Percentiles rank a stretch among this genome's conserved stretches.
phyloP scores from a whole-genome alignment of 2,888 invertebrate genomes.

The Eupelmus urozonus region DNA sequence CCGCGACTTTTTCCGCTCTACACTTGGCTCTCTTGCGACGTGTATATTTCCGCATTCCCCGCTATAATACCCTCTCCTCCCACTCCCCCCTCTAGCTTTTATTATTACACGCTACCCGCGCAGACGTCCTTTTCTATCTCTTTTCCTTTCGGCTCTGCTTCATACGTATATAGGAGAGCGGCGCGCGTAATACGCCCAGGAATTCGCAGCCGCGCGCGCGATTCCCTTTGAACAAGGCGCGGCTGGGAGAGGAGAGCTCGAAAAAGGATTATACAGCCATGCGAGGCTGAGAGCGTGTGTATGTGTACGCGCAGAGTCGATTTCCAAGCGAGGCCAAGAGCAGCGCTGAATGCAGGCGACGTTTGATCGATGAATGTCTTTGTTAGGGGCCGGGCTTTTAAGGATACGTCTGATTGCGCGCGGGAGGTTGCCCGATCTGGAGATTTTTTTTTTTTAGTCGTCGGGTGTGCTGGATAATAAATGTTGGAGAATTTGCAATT shows the following conservation, averaged over 20 bases:
- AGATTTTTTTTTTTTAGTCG: neutral
- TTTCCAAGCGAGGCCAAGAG: slow-evolving; percentile 21
- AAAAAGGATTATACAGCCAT: slow-evolving; percentile 56
- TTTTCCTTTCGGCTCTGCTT: neutral
- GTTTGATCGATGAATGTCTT: slow-evolving; percentile 46
- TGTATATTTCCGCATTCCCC: slow-evolving; percentile 51
- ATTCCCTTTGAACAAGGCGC: slow-evolving; percentile 57
- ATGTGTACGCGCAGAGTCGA: slow-evolving; percentile 42
- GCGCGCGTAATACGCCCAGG: slow-evolving; percentile 61
- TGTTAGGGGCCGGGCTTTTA: slow-evolving; percentile 31
- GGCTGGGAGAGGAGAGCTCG: no score
- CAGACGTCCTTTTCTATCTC: slow-evolving; percentile 31
- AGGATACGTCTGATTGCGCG: slow-evolving; percentile 3
- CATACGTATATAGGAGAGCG: neutral
- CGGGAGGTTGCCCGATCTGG: neutral
- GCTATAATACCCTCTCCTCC: slow-evolving; percentile 50
- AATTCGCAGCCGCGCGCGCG: slow-evolving; percentile 57
- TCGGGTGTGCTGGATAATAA: no score
- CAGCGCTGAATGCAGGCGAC: slow-evolving; percentile 29
- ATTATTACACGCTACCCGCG: slow-evolving; percentile 24
- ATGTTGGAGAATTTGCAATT: no score
- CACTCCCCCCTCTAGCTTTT: slow-evolving; percentile 40
- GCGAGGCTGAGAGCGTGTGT: slow-evolving; percentile 11
- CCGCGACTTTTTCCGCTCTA: slow-evolving; percentile 48
- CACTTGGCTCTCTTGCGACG: slow-evolving; percentile 9